These are phyloP conservation scores for Eptesicus fuscus DNA, from an alignment of 2,113 vertebrate species.

Conservation along the genomic window DNA sequence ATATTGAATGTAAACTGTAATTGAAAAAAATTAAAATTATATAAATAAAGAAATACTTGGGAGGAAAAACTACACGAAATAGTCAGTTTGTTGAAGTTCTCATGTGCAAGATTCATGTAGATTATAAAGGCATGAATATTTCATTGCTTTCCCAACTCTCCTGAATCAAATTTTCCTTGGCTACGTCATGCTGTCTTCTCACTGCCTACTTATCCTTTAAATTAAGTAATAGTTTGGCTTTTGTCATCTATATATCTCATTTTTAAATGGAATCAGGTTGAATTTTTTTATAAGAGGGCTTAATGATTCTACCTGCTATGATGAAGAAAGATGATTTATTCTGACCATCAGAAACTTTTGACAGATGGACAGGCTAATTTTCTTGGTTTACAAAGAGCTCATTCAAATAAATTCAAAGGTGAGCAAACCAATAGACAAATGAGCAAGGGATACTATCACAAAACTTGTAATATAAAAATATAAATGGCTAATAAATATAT, in stretches of 20 bases:
- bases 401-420: constrained; percentile 32
- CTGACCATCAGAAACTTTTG: constrained; percentile 34
- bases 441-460: background rate
- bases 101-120: background rate
- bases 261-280: constrained; percentile 27
- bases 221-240: background rate
- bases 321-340: constrained; percentile 37
- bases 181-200: background rate
- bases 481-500: background rate
- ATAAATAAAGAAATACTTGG: background rate
- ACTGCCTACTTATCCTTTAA: background rate
- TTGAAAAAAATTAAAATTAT: background rate
- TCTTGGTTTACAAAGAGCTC: constrained; percentile 28
- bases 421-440: constrained; percentile 25
- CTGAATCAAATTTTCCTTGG: background rate
- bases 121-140: background rate
- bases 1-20: background rate
- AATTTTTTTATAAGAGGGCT: constrained; percentile 29
- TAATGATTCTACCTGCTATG: constrained; percentile 45
- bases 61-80: background rate
- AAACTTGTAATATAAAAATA: background rate
- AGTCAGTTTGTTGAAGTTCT: background rate
- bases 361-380: constrained; percentile 5
- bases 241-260: background rate
- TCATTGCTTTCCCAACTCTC: background rate